Evolutionary conservation across 1,140 invertebrate species (phyloP), one percentile per base, ranked within the genome.

Genomic region (Brachionus paranguensis): DNA sequence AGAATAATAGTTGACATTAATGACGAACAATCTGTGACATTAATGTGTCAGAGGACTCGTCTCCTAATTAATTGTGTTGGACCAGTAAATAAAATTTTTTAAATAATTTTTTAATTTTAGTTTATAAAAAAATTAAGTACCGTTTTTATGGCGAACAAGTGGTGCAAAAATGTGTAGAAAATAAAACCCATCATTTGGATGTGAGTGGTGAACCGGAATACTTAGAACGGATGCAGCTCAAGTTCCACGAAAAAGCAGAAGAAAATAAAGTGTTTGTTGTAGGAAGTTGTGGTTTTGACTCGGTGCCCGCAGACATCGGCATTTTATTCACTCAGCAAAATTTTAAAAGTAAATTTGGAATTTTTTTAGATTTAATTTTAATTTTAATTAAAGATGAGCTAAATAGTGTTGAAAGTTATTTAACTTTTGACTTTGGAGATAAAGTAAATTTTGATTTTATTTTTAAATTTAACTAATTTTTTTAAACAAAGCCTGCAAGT

Each of bases 141-240:
- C 91, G 93, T 64, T 93, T 95, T 86, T 95, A 93, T 90, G 96
- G 96, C 3, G 95, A 97, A 87, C 90, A 92, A n/a, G 94, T 98
- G n/a, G 93, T 98, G 0, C 93, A 93, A 86, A 94, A 95, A 4
- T 96, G 95, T 86, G 92, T 99, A 60, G 92, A 93, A 76, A 91
- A 92, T 70, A 92, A 91, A 85, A 93, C 95, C 0, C 93, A 96
- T 90, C 93, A 97, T 88, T 92, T 98, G 6, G 96, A 99, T 90
- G 93, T 98, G 17, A 94, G 92, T 88, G 96, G 94, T 14, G 96
- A 98, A 89, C 93, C 95, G 1, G 88, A 96, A 92, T 97, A 92
- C 87, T 93, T 97, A 88, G 95, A 97, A 89, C 90, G 86, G 29
- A 94, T 96, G 90, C 94, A 95, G 88, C 87, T 95, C 53, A 90